phyloP scores from a whole-genome alignment of 2,888 invertebrate genomes.

The Macaria notata region DNA sequence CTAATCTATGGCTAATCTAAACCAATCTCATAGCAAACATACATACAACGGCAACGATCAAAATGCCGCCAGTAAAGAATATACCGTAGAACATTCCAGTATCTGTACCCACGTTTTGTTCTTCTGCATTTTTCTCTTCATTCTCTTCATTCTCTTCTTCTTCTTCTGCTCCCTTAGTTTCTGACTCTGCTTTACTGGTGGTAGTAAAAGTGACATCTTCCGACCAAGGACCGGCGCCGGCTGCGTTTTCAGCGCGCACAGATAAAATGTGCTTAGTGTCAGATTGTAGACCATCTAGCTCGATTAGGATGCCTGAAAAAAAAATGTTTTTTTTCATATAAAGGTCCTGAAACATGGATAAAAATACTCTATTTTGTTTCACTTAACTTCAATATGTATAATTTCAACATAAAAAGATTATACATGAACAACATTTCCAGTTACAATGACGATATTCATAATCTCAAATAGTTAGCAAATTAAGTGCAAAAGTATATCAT shows the following conservation, averaged over 20 bases:
- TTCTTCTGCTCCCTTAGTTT: constrained; percentile 13
- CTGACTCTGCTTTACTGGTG: neutral
- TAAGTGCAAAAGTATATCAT: too few species aligned
- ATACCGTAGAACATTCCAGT: constrained; percentile 56
- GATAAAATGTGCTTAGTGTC: constrained; percentile 58
- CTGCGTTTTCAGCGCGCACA: constrained; percentile 50
- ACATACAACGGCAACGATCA: constrained; percentile 51
- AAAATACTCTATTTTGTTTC: too few species aligned
- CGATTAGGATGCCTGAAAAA: constrained; percentile 40
- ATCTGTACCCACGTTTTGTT: neutral
- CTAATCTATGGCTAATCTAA: constrained; percentile 15
- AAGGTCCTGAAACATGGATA: too few species aligned
- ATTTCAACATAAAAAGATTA: too few species aligned
- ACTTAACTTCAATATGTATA: too few species aligned
- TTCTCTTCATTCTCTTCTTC: constrained; percentile 19
- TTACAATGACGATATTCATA: too few species aligned
- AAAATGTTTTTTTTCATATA: too few species aligned
- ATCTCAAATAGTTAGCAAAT: too few species aligned
- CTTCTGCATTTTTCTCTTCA: constrained; percentile 22
- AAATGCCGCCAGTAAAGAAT: constrained; percentile 58
- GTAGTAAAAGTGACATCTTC: constrained; percentile 41
- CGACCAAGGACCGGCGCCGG: constrained; percentile 60
- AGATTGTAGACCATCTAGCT: constrained; percentile 43
- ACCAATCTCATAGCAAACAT: constrained; percentile 57
- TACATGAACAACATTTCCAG: too few species aligned